Evolutionary conservation across 37 sponge, comb jelly and placozoan species (phyloP), one percentile per base, ranked within the genome.

Genomic region (Aplysina aerophoba): DNA sequence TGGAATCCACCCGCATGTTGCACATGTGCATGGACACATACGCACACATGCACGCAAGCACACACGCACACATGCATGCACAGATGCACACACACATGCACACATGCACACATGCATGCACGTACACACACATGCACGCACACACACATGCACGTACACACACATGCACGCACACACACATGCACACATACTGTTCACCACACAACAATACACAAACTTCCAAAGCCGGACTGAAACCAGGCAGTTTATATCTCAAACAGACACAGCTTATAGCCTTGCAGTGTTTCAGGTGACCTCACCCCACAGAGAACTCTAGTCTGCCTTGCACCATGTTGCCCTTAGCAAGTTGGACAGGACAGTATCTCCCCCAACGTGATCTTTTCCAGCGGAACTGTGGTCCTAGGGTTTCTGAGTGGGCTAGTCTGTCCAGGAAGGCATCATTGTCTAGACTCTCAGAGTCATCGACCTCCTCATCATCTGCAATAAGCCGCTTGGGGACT

Each of bases 331-430:
- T 88, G 30, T 95, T 93, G 0, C 98, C 98, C 37, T 88, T 69
- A 27, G 90, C 69, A 38, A 98, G 79, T 55, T 93, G 86, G 0
- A 98, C 96, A 27, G 98, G 98, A 88, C 96, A 95, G 74, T 81
- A 90, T 19, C 91, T 59, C 25, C 96, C 91, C 98, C 98, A 98
- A 39, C 88, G 92, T 24, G 93, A 92, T 22, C 92, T 86, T 50
- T 87, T 79, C 98, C 98, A 98, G 8, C 93, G 83, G 60, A 94
- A 95, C 38, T 86, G 59, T 33, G 98, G 90, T 25, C 85, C 62
- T 15, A 95, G 24, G 39, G 75, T 87, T 15, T 79, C 84, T 0
- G 84, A 44, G 84, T 87, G 73, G 38, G 91, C 33, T 19, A 93
- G 71, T 41, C 84, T 77, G 15, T 80, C 64, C 19, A 93, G 64